phyloP scores from a whole-genome alignment of 1,140 invertebrate genomes.

The Drosophila saltans region DNA sequence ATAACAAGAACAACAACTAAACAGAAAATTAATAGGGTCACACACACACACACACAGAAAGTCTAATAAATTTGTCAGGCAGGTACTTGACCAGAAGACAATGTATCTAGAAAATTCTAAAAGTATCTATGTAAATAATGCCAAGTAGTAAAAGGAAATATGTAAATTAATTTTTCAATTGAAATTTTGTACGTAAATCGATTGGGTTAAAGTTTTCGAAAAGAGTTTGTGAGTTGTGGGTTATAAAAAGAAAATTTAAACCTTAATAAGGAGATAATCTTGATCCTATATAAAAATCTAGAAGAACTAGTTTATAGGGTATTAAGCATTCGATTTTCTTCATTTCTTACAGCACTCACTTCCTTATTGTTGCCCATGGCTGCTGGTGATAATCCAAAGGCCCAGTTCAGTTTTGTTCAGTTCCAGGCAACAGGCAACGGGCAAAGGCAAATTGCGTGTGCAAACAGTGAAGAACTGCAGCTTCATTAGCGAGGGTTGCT shows the following conservation, averaged over 20 bases:
- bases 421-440: constrained; percentile 24
- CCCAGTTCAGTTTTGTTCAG: neutral
- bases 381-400: constrained; percentile 44
- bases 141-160: too few relatives aligned
- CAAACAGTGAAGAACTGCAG: constrained; percentile 46
- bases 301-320: neutral
- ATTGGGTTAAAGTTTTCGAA: too few relatives aligned
- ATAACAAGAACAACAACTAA: neutral
- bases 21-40: neutral
- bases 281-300: too few relatives aligned
- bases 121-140: too few relatives aligned
- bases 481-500: constrained; percentile 64
- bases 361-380: constrained; percentile 4
- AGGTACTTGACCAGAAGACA: neutral
- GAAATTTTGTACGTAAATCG: too few relatives aligned
- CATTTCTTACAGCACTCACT: neutral
- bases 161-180: too few relatives aligned
- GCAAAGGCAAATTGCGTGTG: constrained; percentile 43
- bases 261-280: too few relatives aligned
- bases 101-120: neutral
- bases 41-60: neutral
- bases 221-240: too few relatives aligned
- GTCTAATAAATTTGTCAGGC: neutral
- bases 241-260: too few relatives aligned
- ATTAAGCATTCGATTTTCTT: constrained; percentile 4